These are phyloP conservation scores for Vanessa tameamea DNA, from an alignment of 1,140 invertebrate species.

Conservation along the genomic window DNA sequence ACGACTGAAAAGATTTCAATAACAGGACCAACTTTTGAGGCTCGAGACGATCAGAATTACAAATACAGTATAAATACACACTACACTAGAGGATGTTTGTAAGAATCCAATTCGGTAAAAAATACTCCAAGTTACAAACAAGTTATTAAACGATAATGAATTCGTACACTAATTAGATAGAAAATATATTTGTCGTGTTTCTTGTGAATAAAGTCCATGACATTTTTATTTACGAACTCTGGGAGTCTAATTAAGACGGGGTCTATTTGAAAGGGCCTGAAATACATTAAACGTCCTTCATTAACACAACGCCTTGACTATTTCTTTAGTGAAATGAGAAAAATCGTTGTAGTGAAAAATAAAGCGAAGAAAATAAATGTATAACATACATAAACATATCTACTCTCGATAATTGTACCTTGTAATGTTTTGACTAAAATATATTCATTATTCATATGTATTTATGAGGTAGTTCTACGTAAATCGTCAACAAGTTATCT, in stretches of 20 bases:
- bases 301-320: constrained; percentile 36
- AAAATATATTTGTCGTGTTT: constrained; percentile 35
- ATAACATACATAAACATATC: neutral
- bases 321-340: constrained; percentile 21
- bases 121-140: neutral
- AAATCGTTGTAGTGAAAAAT: constrained; percentile 17
- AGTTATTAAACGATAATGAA: neutral
- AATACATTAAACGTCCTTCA: constrained; percentile 41
- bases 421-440: neutral
- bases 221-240: constrained; percentile 37
- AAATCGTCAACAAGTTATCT: no score
- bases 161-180: constrained; percentile 31
- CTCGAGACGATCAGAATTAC: no score
- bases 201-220: constrained; percentile 35
- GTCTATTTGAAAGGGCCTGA: constrained; percentile 32
- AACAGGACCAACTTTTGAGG: no score
- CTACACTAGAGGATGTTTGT: no score
- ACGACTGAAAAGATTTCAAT: no score
- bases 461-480: neutral
- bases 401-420: neutral
- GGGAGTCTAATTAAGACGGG: constrained; percentile 35
- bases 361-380: neutral
- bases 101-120: no score
- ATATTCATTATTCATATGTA: neutral
- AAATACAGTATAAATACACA: no score